phyloP scores from a whole-genome alignment of 2,888 invertebrate species.

The Creontiades dilutus region DNA sequence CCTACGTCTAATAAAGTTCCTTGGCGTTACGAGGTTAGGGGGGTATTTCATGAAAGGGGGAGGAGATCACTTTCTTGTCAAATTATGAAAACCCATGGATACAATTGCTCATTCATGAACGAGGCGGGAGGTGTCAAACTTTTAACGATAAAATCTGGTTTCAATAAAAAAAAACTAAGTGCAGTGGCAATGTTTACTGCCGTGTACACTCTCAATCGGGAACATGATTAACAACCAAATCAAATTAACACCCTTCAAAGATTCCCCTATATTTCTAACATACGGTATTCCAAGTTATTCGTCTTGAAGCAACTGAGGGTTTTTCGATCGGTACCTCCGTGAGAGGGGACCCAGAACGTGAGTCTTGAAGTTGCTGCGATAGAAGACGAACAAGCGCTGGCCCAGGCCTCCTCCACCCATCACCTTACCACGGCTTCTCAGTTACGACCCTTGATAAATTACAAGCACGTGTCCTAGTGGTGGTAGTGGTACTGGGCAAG shows the following conservation, averaged over 20 bases:
- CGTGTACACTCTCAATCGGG: too few relatives aligned
- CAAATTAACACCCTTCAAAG: not conserved
- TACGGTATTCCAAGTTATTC: not conserved
- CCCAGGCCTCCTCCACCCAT: not conserved
- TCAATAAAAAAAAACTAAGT: too few relatives aligned
- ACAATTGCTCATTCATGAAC: too few relatives aligned
- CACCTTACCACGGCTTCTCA: not conserved
- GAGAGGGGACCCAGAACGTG: not conserved
- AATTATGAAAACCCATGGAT: too few relatives aligned
- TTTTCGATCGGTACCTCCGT: not conserved
- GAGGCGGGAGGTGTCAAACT: too few relatives aligned
- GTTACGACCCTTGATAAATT: slow-evolving; percentile 58
- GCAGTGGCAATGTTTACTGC: too few relatives aligned
- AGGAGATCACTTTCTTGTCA: too few relatives aligned
- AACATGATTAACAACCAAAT: not conserved
- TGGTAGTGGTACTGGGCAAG: slow-evolving; percentile 36
- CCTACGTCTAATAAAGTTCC: too few relatives aligned
- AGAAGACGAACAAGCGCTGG: slow-evolving; percentile 9
- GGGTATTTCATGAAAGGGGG: too few relatives aligned
- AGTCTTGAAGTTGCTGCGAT: slow-evolving; percentile 30
- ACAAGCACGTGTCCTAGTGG: slow-evolving; percentile 63
- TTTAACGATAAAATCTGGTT: too few relatives aligned
- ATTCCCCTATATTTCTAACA: not conserved
- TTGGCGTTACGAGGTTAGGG: too few relatives aligned
- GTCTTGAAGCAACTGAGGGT: not conserved